Percentiles rank a stretch among this genome's conserved stretches.
phyloP scores from a whole-genome alignment of 2,113 vertebrate genomes.

The Psilopsiagon aymara region DNA sequence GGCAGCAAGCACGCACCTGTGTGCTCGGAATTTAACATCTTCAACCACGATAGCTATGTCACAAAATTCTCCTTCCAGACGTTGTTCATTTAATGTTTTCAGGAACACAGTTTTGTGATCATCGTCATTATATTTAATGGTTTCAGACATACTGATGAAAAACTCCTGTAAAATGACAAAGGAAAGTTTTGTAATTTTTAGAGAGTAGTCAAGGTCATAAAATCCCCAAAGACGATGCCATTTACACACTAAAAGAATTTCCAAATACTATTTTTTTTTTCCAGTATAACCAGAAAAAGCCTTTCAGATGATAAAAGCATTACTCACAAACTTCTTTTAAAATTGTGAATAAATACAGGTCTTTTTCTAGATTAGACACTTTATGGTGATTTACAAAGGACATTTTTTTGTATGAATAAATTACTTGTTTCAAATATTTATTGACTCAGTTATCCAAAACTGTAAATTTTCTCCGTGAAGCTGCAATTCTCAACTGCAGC shows the following conservation, averaged over 20 bases:
- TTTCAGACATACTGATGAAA: conserved; percentile 95
- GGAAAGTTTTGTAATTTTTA: background rate
- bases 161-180: conserved; percentile 79
- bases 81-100: conserved; percentile 94
- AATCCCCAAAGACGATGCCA: background rate
- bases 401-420: background rate
- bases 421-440: background rate
- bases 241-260: background rate
- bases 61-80: conserved; percentile 94
- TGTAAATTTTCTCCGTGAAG: background rate
- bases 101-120: conserved; percentile 97
- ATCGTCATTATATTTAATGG: conserved; percentile 95
- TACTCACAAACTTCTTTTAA: background rate
- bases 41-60: conserved; percentile 96
- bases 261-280: background rate
- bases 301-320: background rate
- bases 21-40: conserved; percentile 94
- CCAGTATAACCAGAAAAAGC: background rate
- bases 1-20: conserved; percentile 91
- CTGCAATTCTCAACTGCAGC: background rate
- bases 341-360: background rate
- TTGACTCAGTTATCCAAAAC: background rate
- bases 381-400: background rate
- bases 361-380: background rate
- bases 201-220: background rate